phyloP scores from a whole-genome alignment of 64 coral and sea anemone genomes.

The Dendrophyllia cribrosa region DNA sequence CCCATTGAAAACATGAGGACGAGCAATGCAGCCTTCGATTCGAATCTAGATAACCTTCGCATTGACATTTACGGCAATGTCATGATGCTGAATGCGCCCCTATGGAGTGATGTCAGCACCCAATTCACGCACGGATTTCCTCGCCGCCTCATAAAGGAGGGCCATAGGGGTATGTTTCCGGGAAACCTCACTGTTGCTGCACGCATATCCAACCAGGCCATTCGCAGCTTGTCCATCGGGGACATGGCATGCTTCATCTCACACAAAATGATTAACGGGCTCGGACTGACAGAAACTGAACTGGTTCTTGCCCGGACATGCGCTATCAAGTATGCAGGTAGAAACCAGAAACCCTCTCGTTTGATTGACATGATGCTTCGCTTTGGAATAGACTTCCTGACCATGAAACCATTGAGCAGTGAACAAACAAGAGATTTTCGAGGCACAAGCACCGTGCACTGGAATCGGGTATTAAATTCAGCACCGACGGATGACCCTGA shows the following conservation, averaged over 20 bases:
- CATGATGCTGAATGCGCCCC: neutral
- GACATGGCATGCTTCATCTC: constrained; percentile 31
- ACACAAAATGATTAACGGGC: neutral
- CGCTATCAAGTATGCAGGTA: constrained; percentile 38
- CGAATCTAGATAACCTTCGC: neutral
- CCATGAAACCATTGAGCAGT: neutral
- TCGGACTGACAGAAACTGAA: constrained; percentile 13
- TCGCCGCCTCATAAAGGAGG: neutral
- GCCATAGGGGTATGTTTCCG: constrained; percentile 8
- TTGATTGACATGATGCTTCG: constrained; percentile 31
- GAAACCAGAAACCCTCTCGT: constrained; percentile 16
- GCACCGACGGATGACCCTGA: too few species aligned
- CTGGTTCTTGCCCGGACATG: constrained; percentile 5
- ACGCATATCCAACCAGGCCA: constrained; percentile 17
- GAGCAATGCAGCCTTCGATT: constrained; percentile 23
- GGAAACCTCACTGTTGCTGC: constrained; percentile 39
- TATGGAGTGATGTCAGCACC: neutral
- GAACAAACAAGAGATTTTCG: neutral
- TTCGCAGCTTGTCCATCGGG: constrained; percentile 13
- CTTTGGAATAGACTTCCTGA: constrained; percentile 60
- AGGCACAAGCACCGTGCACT: neutral
- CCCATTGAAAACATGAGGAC: neutral
- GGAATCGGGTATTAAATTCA: neutral
- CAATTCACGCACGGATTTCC: constrained; percentile 64
- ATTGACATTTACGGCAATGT: constrained; percentile 18